These are phyloP conservation scores for Troides helena DNA, from an alignment of 2,888 invertebrate genomes.

Conservation along the genomic window DNA sequence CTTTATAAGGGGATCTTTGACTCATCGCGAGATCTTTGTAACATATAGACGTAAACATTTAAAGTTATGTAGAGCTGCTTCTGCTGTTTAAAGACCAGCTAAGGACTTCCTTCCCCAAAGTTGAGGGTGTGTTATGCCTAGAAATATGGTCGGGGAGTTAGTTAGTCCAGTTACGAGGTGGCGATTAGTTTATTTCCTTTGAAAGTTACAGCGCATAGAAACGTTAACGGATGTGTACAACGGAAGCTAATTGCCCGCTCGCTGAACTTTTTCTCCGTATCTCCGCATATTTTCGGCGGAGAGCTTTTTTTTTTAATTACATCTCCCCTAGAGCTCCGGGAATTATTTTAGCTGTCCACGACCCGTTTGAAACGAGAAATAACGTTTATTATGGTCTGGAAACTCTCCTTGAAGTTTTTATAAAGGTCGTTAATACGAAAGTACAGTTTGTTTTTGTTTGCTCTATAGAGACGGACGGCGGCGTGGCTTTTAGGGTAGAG, in stretches of 20 bases:
- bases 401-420: constrained; percentile 20
- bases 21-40: too few species aligned
- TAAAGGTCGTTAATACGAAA: constrained; percentile 17
- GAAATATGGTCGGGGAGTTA: too few species aligned
- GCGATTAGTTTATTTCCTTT: too few species aligned
- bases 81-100: too few species aligned
- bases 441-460: constrained; percentile 10
- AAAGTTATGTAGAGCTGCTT: too few species aligned
- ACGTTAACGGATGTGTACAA: neutral
- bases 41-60: too few species aligned
- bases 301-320: constrained; percentile 21
- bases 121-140: too few species aligned
- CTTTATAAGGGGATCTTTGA: too few species aligned
- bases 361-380: constrained; percentile 13
- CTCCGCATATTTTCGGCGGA: constrained; percentile 6
- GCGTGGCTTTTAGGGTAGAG: too few species aligned
- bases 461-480: too few species aligned
- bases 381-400: constrained; percentile 23
- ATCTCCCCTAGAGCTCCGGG: constrained; percentile 10
- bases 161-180: too few species aligned
- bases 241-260: constrained; percentile 9
- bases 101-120: too few species aligned
- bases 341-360: constrained; percentile 21
- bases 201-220: neutral
- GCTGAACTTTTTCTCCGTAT: neutral